Conservation (phyloP, 2,113 vertebrate genomes). For the Protobothrops mucrosquamatus region DNA sequence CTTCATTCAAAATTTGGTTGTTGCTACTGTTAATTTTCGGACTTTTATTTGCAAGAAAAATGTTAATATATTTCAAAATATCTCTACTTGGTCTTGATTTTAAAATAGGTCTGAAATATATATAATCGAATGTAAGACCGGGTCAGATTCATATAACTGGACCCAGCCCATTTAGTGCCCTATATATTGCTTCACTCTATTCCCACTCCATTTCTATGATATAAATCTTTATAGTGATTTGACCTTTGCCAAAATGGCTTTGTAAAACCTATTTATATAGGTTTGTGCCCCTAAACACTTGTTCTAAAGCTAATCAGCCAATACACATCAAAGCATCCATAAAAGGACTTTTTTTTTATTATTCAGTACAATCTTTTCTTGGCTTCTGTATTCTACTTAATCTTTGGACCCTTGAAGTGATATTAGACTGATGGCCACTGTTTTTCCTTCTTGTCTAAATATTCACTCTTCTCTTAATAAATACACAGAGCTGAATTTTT, state of each 20-base stretch:
- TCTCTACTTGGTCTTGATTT: not conserved
- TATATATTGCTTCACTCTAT: constrained; percentile 34
- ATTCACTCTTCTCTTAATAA: not conserved
- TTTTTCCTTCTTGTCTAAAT: not conserved
- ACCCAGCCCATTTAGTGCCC: too few species aligned
- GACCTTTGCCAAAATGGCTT: constrained; percentile 49
- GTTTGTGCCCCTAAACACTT: constrained; percentile 42
- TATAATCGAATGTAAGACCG: not conserved
- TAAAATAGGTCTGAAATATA: not conserved
- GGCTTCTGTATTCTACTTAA: constrained; percentile 15
- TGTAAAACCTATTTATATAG: constrained; percentile 55
- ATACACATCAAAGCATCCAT: not conserved
- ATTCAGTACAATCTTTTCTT: constrained; percentile 18
- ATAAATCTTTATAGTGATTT: constrained; percentile 55
- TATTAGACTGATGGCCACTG: constrained; percentile 9
- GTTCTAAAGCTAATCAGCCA: constrained; percentile 36
- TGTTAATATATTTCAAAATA: not conserved
- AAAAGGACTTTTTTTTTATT: constrained; percentile 18
- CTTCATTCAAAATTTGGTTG: not conserved
- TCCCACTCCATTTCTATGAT: constrained; percentile 50
- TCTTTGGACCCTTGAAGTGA: constrained; percentile 17
- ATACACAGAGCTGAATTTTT: too few species aligned
- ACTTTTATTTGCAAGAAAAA: not conserved
- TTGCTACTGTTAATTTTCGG: not conserved
- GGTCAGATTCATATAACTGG: not conserved